Evolutionary conservation across 2,113 vertebrate genomes (phyloP).

Genomic region (Albula goreensis): DNA sequence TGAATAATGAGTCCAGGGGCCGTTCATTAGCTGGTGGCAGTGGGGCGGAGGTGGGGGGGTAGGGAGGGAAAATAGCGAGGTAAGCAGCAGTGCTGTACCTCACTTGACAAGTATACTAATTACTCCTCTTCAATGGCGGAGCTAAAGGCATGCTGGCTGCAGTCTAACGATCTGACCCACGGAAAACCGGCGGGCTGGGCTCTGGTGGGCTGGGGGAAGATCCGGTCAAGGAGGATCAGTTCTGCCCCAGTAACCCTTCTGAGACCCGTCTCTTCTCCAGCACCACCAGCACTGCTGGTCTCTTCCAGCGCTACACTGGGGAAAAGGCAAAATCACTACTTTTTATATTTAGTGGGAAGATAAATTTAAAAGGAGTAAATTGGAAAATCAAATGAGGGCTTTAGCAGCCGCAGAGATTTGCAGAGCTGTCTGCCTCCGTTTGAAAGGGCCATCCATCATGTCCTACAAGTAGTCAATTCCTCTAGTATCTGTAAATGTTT

Average conservation of each 20-base stretch:
- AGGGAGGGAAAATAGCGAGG: conserved; percentile 72
- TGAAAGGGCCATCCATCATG: conserved; percentile 99
- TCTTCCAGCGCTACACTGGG: conserved; percentile 77
- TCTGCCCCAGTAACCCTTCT: conserved; percentile 98
- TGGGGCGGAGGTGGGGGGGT: conserved; percentile 52
- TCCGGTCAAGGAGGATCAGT: conserved; percentile 98
- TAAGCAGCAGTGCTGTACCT: conserved; percentile 90
- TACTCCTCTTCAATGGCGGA: conserved; percentile 87
- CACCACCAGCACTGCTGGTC: conserved; percentile 20
- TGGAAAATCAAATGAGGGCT: conserved; percentile 99
- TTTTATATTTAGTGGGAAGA: conserved; percentile 94
- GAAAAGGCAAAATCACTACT: conserved; percentile 84
- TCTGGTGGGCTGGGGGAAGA: conserved; percentile 77
- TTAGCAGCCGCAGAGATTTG: conserved; percentile 99
- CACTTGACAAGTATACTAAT: conserved; percentile 99
- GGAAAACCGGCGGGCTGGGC: conserved; percentile 68
- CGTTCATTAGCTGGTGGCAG: conserved; percentile 83
- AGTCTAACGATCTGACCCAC: conserved; percentile 87
- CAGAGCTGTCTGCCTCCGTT: conserved; percentile 98
- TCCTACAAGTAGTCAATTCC: conserved; percentile 99
- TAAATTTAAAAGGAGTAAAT: conserved; percentile 99
- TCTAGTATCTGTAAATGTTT: conserved; percentile 99
- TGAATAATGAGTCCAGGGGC: conserved; percentile 84
- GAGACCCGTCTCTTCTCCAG: conserved; percentile 85
- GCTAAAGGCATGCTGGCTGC: conserved; percentile 86